phyloP scores from a whole-genome alignment of 2,888 invertebrate genomes.

The Andrena praecox region DNA sequence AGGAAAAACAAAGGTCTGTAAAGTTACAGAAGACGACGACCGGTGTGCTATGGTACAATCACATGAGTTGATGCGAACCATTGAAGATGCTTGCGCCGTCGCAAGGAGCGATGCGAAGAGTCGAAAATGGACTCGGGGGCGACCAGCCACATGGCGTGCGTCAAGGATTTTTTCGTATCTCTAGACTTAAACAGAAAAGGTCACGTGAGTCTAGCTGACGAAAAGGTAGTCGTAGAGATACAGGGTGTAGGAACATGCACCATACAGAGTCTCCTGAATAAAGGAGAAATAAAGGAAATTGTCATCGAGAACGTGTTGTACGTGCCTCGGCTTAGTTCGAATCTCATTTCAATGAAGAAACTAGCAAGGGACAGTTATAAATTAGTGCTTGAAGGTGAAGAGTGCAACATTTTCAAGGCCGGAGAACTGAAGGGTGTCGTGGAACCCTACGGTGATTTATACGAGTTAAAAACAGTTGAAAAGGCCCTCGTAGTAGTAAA shows the following conservation, averaged over 20 bases:
- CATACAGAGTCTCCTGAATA: neutral
- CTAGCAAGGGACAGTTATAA: constrained; percentile 40
- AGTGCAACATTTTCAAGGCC: constrained; percentile 32
- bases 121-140: too few relatives aligned
- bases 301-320: constrained; percentile 49
- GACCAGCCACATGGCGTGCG: too few relatives aligned
- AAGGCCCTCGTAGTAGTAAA: constrained; percentile 33
- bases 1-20: neutral
- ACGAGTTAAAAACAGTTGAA: constrained; percentile 36
- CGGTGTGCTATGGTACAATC: too few relatives aligned
- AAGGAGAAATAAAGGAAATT: neutral
- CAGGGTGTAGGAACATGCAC: neutral
- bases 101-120: neutral
- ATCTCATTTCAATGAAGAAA: constrained; percentile 58
- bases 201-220: too few relatives aligned
- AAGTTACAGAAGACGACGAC: neutral
- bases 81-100: neutral
- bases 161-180: too few relatives aligned
- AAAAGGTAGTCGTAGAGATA: neutral
- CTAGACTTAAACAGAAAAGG: too few relatives aligned
- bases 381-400: constrained; percentile 51
- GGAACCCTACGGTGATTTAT: constrained; percentile 35
- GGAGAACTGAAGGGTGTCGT: constrained; percentile 39
- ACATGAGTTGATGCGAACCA: too few relatives aligned
- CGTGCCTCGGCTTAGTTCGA: constrained; percentile 57